Conservation (phyloP, 2,113 vertebrate species). For the Platysternon megacephalum region DNA sequence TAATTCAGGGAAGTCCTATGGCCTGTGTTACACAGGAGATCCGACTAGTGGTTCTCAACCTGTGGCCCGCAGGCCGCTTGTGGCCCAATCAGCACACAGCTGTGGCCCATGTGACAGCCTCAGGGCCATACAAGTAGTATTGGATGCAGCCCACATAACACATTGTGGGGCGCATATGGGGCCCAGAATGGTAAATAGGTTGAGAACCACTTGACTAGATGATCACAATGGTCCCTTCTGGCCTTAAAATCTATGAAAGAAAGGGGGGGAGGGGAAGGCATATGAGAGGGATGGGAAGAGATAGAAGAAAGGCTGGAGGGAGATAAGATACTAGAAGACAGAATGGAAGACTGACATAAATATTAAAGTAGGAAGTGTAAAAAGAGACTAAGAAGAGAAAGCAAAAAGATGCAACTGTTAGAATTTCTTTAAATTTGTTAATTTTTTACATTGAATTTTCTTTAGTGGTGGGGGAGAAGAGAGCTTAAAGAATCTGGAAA, state of each 20-base stretch:
- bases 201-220: neutral
- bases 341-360: neutral
- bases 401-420: neutral
- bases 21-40: neutral
- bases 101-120: too few species aligned
- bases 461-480: neutral
- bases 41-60: neutral
- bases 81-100: too few species aligned
- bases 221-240: neutral
- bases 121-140: too few species aligned
- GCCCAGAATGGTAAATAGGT: too few species aligned
- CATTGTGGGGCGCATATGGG: too few species aligned
- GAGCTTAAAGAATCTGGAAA: neutral
- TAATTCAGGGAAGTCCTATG: too few species aligned
- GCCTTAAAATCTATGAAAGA: neutral
- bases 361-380: neutral
- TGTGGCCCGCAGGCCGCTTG: too few species aligned
- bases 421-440: neutral
- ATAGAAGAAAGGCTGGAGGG: neutral
- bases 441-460: neutral
- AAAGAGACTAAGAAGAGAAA: neutral
- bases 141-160: too few species aligned
- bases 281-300: neutral
- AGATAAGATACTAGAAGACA: neutral
- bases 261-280: neutral